A percentile compares a stretch with the other conserved stretches of the same genome.
Conservation (phyloP, 1,140 invertebrate genomes). For the Scaptomyza montana region DNA sequence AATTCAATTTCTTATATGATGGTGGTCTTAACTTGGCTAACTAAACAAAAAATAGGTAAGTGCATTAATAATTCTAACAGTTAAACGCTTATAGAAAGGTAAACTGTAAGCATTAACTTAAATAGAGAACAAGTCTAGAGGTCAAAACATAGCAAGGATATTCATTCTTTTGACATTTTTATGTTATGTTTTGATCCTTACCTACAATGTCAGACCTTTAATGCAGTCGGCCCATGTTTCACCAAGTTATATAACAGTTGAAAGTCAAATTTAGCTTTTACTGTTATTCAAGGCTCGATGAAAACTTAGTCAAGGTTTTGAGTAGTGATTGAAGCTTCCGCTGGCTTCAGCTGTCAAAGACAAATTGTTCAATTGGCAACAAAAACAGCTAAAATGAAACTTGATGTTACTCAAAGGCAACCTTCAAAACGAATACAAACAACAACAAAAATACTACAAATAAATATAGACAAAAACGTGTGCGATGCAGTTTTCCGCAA, state of each 20-base stretch:
- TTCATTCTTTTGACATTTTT: too few relatives aligned
- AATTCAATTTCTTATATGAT: not conserved
- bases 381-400: constrained; percentile 43
- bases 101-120: too few relatives aligned
- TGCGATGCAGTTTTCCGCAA: constrained; percentile 78
- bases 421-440: constrained; percentile 65
- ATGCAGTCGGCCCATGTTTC: too few relatives aligned
- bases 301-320: constrained; percentile 11
- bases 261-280: too few relatives aligned
- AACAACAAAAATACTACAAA: not conserved
- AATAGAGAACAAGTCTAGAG: too few relatives aligned
- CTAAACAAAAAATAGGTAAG: too few relatives aligned
- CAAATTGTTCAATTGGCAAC: constrained; percentile 34
- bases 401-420: constrained; percentile 58
- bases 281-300: not conserved
- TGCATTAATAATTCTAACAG: too few relatives aligned
- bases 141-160: too few relatives aligned
- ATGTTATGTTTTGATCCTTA: too few relatives aligned
- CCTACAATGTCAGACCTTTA: too few relatives aligned
- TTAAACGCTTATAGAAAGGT: too few relatives aligned
- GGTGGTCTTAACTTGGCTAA: not conserved
- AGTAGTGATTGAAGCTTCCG: constrained; percentile 12
- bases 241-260: too few relatives aligned
- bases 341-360: constrained; percentile 40
- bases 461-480: constrained; percentile 55